Conservation (phyloP, 2,888 invertebrate species). For the Hirtodrosophila trivittata region DNA sequence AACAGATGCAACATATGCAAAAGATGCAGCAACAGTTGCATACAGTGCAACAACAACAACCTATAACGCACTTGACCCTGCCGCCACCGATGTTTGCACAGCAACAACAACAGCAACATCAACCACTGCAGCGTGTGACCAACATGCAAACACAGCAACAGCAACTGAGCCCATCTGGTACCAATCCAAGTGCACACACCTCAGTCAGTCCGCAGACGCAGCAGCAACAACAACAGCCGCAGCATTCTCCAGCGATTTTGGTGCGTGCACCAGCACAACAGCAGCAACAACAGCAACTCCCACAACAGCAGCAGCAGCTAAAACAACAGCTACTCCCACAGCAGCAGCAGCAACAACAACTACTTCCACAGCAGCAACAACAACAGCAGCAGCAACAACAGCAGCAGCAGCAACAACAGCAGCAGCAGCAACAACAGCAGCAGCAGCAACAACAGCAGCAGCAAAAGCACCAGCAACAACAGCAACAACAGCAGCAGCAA, state of each 20-base stretch:
- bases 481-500: constrained; percentile 42
- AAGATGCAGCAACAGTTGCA: constrained; percentile 47
- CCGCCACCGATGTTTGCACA: constrained; percentile 43
- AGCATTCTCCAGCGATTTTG: constrained; percentile 17
- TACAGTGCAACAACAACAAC: constrained; percentile 30
- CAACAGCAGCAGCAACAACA: constrained; percentile 42
- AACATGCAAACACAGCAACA: constrained; percentile 47
- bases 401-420: constrained; percentile 32
- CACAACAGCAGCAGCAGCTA: constrained; percentile 25
- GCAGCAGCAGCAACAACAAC: constrained; percentile 54
- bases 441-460: constrained; percentile 48
- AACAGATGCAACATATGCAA: constrained; percentile 39
- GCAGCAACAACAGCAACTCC: constrained; percentile 29
- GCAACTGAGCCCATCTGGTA: constrained; percentile 45
- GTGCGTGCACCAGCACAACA: constrained; percentile 34
- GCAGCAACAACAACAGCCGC: constrained; percentile 18
- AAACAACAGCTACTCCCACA: constrained; percentile 36
- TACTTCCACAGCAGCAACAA: constrained; percentile 22
- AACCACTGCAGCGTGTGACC: constrained; percentile 31
- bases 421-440: constrained; percentile 42
- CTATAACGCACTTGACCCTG: constrained; percentile 38
- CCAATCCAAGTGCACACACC: constrained; percentile 18
- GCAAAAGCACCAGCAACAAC: constrained; percentile 38
- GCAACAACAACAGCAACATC: constrained; percentile 62
- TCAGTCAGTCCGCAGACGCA: constrained; percentile 41